These are phyloP conservation scores for Beris morrisii DNA, from an alignment of 2,888 invertebrate species.

Conservation along the genomic window DNA sequence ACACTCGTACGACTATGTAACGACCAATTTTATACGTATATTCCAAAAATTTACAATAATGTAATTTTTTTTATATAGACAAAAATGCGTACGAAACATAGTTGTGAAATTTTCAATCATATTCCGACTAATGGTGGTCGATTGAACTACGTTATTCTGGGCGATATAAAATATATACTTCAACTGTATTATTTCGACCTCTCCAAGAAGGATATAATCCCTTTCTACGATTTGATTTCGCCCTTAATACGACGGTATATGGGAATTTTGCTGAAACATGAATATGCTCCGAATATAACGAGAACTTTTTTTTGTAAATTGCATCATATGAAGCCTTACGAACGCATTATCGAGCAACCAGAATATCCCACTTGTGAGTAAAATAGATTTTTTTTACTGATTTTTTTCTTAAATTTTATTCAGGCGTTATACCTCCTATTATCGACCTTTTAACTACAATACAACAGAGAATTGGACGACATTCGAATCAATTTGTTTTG, in stretches of 20 bases:
- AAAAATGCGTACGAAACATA: background rate
- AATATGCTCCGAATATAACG: background rate
- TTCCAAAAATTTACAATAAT: background rate
- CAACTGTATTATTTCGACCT: conserved; percentile 14
- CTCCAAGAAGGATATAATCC: conserved; percentile 14
- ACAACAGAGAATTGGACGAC: conserved; percentile 16
- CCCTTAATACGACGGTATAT: conserved; percentile 22
- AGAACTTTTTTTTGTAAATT: conserved; percentile 25
- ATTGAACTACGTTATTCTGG: background rate
- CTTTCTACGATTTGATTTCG: conserved; percentile 16
- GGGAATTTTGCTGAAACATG: conserved; percentile 29
- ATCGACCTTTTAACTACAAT: conserved; percentile 1
- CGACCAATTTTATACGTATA: background rate
- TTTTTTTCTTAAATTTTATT: background rate
- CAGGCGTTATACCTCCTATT: conserved; percentile 24
- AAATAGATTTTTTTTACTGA: background rate
- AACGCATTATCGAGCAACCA: background rate
- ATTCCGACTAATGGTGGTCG: background rate
- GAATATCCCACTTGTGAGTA: conserved; percentile 22
- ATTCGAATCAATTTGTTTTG: conserved; percentile 27
- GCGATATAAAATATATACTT: background rate
- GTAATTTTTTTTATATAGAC: background rate
- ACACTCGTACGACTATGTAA: background rate
- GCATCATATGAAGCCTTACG: conserved; percentile 1
- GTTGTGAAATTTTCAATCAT: background rate